Percentiles rank a stretch among this genome's conserved stretches.
phyloP scores from a whole-genome alignment of 2,797 vertebrate species.

The Mionectes olivaceus region DNA sequence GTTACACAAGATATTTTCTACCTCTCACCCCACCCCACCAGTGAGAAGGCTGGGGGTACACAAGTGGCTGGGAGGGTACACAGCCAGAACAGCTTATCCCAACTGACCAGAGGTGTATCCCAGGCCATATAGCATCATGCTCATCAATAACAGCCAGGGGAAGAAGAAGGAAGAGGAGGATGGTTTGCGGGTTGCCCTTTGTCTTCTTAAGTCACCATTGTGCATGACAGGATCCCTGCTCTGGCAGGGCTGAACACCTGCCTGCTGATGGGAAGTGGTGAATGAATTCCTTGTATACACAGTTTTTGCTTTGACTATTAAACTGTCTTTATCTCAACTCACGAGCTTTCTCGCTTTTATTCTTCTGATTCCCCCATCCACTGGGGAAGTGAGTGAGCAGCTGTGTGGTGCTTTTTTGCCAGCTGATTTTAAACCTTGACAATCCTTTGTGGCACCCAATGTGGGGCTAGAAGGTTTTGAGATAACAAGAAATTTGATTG shows the following conservation, averaged over 20 bases:
- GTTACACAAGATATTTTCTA: background rate
- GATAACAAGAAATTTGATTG: background rate
- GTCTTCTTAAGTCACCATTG: background rate
- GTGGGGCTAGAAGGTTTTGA: background rate
- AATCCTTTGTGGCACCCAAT: background rate
- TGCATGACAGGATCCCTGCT: background rate
- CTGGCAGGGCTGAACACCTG: background rate
- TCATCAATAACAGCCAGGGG: background rate
- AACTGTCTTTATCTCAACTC: background rate
- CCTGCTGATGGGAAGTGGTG: accelerated
- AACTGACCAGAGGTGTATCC: accelerated
- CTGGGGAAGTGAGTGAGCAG: background rate
- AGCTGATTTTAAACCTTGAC: background rate
- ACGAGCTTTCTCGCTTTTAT: background rate
- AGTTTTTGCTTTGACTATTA: background rate
- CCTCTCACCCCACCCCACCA: background rate
- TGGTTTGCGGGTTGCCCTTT: background rate
- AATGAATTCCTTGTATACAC: background rate
- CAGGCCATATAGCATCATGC: background rate
- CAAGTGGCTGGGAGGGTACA: background rate
- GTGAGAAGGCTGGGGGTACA: background rate
- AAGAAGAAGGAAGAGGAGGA: background rate
- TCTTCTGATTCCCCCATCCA: background rate
- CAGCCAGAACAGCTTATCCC: background rate
- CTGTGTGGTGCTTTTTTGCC: background rate